A percentile compares a stretch with the other conserved stretches of the same genome.
phyloP scores from a whole-genome alignment of 2,797 vertebrate species.

The Oophaga sylvatica region DNA sequence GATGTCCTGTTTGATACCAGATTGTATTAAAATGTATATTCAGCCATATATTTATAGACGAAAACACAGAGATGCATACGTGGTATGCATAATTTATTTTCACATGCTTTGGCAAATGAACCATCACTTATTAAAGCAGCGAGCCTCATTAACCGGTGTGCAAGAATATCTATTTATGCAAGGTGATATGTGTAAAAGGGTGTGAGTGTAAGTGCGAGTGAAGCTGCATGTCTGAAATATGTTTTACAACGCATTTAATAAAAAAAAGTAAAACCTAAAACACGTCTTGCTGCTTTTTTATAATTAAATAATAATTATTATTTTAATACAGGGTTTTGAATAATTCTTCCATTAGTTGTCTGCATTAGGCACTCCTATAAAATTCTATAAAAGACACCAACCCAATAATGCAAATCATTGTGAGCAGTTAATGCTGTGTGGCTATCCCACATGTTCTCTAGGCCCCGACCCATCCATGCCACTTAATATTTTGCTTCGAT shows the following conservation, averaged over 20 bases:
- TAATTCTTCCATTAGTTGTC: neutral
- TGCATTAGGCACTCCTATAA: neutral
- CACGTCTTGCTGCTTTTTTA: neutral
- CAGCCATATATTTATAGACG: constrained; percentile 49
- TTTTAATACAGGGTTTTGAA: neutral
- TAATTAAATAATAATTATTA: no score
- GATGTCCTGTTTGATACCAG: constrained; percentile 37
- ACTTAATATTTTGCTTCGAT: no score
- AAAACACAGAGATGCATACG: constrained; percentile 44
- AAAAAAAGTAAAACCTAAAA: constrained; percentile 23
- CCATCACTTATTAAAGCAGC: constrained; percentile 29
- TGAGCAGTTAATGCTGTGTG: no score
- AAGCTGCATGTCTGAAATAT: constrained; percentile 6
- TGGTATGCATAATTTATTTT: constrained; percentile 56
- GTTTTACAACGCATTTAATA: constrained; percentile 52
- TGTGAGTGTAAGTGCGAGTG: constrained; percentile 25
- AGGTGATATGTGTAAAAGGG: constrained; percentile 40
- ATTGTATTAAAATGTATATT: constrained; percentile 42
- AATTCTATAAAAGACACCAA: no score
- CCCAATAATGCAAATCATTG: no score
- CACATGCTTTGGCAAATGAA: constrained; percentile 46
- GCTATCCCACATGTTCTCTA: no score
- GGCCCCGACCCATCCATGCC: no score
- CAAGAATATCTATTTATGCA: constrained; percentile 51
- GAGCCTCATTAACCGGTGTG: constrained; percentile 19